Conservation (phyloP, 2,888 invertebrate species). For the Monochamus alternatus region DNA sequence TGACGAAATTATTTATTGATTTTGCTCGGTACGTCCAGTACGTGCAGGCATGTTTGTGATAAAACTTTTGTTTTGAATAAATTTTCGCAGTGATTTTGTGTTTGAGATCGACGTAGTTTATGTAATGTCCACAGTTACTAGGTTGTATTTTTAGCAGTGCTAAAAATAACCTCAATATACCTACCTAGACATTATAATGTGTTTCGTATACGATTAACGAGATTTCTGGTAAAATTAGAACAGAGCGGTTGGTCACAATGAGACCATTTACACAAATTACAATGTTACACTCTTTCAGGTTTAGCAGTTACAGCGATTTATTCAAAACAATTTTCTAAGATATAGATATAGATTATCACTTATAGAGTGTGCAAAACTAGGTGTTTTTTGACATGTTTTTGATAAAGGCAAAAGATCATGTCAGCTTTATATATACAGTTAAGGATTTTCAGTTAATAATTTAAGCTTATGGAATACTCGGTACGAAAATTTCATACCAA, state of each 20-base stretch:
- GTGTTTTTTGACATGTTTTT: too few species aligned
- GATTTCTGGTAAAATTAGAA: slow-evolving; percentile 8
- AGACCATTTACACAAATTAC: too few species aligned
- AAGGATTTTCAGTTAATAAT: too few species aligned
- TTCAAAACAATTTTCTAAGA: too few species aligned
- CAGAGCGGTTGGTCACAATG: neutral
- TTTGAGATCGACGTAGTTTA: slow-evolving; percentile 1
- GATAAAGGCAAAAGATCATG: too few species aligned
- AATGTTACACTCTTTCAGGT: too few species aligned
- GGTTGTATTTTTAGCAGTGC: neutral
- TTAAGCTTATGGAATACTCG: too few species aligned
- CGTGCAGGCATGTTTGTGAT: neutral
- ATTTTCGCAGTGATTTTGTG: neutral
- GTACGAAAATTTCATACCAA: too few species aligned
- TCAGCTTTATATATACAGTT: too few species aligned
- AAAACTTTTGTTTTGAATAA: neutral
- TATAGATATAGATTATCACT: too few species aligned
- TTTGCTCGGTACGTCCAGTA: neutral
- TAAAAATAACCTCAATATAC: neutral
- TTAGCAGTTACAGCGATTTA: too few species aligned
- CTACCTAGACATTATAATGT: slow-evolving; percentile 8
- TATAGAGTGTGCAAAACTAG: too few species aligned
- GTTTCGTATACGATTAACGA: slow-evolving; percentile 6
- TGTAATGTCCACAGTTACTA: slow-evolving; percentile 9
- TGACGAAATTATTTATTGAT: neutral